Evolutionary conservation across 2,113 vertebrate species (phyloP).

Genomic region (Amia ocellicauda): DNA sequence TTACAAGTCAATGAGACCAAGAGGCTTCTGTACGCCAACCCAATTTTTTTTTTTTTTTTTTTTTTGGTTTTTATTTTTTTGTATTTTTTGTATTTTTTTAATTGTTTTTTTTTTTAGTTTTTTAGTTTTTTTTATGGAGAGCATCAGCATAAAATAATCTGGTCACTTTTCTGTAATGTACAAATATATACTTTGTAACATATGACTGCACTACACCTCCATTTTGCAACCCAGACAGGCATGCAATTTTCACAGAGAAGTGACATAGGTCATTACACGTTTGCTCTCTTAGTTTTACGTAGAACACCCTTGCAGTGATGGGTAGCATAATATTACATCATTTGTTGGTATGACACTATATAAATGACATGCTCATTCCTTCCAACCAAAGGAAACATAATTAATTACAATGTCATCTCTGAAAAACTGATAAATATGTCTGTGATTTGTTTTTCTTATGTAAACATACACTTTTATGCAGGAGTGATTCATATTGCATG

Average conservation of each 20-base stretch:
- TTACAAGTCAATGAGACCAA: too few relatives aligned
- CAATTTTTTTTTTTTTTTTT: too few relatives aligned
- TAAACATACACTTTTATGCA: slow-evolving; percentile 74
- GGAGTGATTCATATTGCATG: slow-evolving; percentile 72
- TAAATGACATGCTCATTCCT: slow-evolving; percentile 18
- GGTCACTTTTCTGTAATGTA: not conserved
- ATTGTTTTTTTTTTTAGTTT: too few relatives aligned
- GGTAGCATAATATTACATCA: slow-evolving; percentile 49
- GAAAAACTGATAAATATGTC: slow-evolving; percentile 51
- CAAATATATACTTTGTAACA: not conserved
- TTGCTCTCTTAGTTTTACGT: slow-evolving; percentile 41
- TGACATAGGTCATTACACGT: slow-evolving; percentile 27
- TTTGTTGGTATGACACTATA: slow-evolving; percentile 46
- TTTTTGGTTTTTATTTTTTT: too few relatives aligned
- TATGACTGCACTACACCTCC: not conserved
- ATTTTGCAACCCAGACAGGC: not conserved
- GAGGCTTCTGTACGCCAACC: too few relatives aligned
- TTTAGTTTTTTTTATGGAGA: not conserved
- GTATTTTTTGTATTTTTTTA: too few relatives aligned
- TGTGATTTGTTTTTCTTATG: slow-evolving; percentile 61
- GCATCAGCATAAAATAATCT: not conserved
- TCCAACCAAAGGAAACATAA: not conserved
- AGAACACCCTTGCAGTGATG: slow-evolving; percentile 37
- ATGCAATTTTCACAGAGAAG: not conserved
- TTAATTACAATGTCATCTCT: not conserved